Conservation (phyloP, 2,888 invertebrate genomes). For the Rhaphigaster nebulosa region DNA sequence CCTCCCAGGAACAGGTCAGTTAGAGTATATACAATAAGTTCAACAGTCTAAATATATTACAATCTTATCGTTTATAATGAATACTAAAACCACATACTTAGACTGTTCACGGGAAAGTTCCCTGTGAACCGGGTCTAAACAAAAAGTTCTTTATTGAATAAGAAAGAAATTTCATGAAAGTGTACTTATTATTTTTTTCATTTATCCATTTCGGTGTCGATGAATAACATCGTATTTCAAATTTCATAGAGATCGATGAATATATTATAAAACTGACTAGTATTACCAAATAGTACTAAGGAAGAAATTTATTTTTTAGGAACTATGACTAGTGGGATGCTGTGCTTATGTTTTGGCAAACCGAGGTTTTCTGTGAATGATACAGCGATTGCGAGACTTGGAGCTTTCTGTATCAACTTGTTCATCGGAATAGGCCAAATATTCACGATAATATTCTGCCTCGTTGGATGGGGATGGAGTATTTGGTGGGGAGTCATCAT, state of each 20-base stretch:
- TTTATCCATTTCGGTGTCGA: neutral
- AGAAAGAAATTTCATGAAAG: too few species aligned
- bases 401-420: conserved; percentile 87
- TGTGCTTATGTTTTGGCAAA: conserved; percentile 90
- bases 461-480: conserved; percentile 98
- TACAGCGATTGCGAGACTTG: conserved; percentile 80
- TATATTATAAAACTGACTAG: neutral
- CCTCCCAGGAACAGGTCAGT: conserved; percentile 81
- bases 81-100: too few species aligned
- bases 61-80: too few species aligned
- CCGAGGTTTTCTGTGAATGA: conserved; percentile 88
- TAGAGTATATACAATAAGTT: too few species aligned
- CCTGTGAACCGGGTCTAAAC: too few species aligned
- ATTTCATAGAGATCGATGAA: neutral
- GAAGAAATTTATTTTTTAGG: conserved; percentile 73
- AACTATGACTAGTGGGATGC: conserved; percentile 88
- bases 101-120: too few species aligned
- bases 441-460: conserved; percentile 93
- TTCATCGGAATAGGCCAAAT: conserved; percentile 90
- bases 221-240: neutral
- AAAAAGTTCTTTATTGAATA: too few species aligned
- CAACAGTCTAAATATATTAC: too few species aligned
- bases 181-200: neutral
- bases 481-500: conserved; percentile 98
- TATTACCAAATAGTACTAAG: neutral